phyloP scores from a whole-genome alignment of 2,888 invertebrate species.

The Orthosia gracilis region DNA sequence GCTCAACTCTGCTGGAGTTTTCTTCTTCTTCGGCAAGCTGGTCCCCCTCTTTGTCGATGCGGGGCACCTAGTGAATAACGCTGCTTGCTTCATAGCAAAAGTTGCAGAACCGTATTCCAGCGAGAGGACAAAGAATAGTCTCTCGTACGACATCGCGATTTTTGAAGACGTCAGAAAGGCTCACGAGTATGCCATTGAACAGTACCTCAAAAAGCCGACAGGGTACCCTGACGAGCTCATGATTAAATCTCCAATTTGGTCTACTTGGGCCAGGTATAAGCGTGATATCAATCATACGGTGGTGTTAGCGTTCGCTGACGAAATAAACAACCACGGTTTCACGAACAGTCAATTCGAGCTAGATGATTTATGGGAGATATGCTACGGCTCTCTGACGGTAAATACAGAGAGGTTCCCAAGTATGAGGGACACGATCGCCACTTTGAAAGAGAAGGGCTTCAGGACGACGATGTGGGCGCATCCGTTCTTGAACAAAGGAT shows the following conservation, averaged over 20 bases:
- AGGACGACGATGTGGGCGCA: conserved; percentile 92
- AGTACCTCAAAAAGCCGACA: conserved; percentile 90
- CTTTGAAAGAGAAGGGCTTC: conserved; percentile 86
- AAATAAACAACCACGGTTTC: conserved; percentile 88
- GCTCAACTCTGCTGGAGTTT: conserved; percentile 93
- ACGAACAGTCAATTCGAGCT: conserved; percentile 91
- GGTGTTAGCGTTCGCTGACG: conserved; percentile 88
- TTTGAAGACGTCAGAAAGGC: conserved; percentile 90
- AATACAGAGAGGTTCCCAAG: conserved; percentile 89
- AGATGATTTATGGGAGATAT: conserved; percentile 92
- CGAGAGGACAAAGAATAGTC: conserved; percentile 81
- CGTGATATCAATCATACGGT: conserved; percentile 87
- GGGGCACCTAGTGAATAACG: conserved; percentile 85
- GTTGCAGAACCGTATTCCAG: conserved; percentile 86
- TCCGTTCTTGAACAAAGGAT: conserved; percentile 92
- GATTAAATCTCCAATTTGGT: conserved; percentile 92
- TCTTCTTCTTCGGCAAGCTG: conserved; percentile 91
- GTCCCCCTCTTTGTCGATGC: conserved; percentile 93
- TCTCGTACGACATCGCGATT: conserved; percentile 92
- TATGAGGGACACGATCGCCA: conserved; percentile 86
- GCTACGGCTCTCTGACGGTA: conserved; percentile 92
- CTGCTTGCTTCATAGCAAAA: conserved; percentile 89
- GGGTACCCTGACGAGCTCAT: conserved; percentile 90
- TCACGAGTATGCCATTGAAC: conserved; percentile 91
- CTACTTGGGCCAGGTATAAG: conserved; percentile 92